phyloP scores from a whole-genome alignment of 2,888 invertebrate genomes.

The Xylophagus ater region DNA sequence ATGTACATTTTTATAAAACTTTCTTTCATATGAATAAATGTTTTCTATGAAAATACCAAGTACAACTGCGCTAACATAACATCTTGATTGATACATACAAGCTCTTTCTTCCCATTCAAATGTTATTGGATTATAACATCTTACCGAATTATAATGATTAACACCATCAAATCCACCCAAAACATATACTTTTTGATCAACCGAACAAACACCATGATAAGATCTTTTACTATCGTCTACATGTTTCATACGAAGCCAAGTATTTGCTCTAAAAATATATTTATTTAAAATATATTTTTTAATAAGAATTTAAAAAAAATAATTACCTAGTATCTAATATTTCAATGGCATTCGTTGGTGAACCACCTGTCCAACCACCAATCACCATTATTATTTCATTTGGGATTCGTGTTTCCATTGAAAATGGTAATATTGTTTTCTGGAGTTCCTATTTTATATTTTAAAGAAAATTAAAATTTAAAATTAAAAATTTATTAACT shows the following conservation, averaged over 20 bases:
- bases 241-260: constrained; percentile 47
- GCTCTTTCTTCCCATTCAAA: constrained; percentile 66
- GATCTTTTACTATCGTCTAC: constrained; percentile 62
- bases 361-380: constrained; percentile 79
- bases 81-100: constrained; percentile 69
- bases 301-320: constrained; percentile 11
- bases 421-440: constrained; percentile 44
- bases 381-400: constrained; percentile 71
- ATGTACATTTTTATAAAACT: neutral
- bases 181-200: constrained; percentile 62
- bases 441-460: constrained; percentile 44
- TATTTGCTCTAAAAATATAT: constrained; percentile 47
- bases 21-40: neutral
- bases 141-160: constrained; percentile 64
- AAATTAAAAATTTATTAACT: too few species aligned
- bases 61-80: constrained; percentile 66
- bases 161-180: constrained; percentile 76
- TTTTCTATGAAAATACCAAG: constrained; percentile 40
- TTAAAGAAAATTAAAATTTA: too few species aligned
- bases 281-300: constrained; percentile 8
- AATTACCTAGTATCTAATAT: constrained; percentile 64
- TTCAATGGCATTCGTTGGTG: constrained; percentile 67
- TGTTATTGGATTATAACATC: constrained; percentile 66
- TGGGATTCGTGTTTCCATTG: constrained; percentile 60
- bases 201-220: constrained; percentile 65